phyloP scores from a whole-genome alignment of 2,113 vertebrate species.

The Prietella phreatophila region DNA sequence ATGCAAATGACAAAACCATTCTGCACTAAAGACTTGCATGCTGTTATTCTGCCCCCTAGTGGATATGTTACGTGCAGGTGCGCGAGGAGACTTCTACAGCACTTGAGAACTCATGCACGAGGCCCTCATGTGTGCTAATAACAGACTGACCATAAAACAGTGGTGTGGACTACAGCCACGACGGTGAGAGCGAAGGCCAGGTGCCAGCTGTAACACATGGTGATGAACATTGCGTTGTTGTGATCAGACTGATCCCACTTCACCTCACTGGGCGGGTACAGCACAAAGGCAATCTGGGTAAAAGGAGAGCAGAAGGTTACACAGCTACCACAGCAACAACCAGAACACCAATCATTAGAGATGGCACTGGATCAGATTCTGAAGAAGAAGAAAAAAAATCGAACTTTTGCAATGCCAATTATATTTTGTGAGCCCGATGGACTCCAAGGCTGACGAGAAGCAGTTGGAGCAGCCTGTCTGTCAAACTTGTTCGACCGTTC shows the following conservation, averaged over 20 bases:
- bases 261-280: constrained; percentile 82
- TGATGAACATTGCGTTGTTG: constrained; percentile 84
- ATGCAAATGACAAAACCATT: too few species aligned
- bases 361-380: background rate
- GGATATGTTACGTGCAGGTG: too few species aligned
- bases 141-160: constrained; percentile 81
- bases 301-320: background rate
- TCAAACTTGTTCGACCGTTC: too few species aligned
- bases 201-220: constrained; percentile 93
- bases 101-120: too few species aligned
- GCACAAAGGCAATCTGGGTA: constrained; percentile 86
- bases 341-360: background rate
- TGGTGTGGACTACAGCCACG: constrained; percentile 75
- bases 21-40: too few species aligned
- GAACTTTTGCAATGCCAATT: too few species aligned
- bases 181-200: constrained; percentile 78
- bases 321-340: background rate
- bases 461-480: too few species aligned
- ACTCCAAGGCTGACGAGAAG: too few species aligned
- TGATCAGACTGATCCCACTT: constrained; percentile 85
- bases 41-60: too few species aligned
- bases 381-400: background rate
- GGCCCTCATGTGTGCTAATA: background rate
- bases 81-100: too few species aligned
- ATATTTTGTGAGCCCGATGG: too few species aligned